Percentiles rank a stretch among this genome's conserved stretches.
phyloP scores from a whole-genome alignment of 92 coral and sea anemone genomes.

The Pocillopora meandrina region DNA sequence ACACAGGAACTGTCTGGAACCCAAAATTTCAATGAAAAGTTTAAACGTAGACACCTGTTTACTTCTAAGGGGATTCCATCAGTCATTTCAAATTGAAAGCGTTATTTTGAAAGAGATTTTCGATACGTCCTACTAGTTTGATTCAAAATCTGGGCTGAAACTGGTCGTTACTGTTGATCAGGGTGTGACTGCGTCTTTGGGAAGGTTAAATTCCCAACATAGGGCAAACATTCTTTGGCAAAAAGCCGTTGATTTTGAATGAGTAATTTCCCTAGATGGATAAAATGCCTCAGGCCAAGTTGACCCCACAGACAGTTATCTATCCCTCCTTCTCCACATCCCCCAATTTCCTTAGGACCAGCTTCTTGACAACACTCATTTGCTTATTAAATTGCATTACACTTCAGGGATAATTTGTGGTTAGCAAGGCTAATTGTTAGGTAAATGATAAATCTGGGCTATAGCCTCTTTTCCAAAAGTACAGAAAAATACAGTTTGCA shows the following conservation, averaged over 20 bases:
- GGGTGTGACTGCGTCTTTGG: neutral
- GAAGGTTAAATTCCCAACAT: neutral
- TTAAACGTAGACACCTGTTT: constrained; percentile 9
- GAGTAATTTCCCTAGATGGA: too few species aligned
- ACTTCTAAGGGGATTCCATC: constrained; percentile 7
- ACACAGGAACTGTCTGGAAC: constrained; percentile 30
- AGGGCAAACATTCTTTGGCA: neutral
- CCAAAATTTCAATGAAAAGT: constrained; percentile 4
- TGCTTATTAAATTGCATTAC: neutral
- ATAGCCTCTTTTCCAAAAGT: too few species aligned
- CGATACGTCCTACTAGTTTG: neutral
- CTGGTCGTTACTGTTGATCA: neutral
- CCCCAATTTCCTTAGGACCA: neutral
- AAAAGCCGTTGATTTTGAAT: neutral
- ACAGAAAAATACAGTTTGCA: too few species aligned
- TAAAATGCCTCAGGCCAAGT: neutral
- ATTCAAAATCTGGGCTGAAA: neutral
- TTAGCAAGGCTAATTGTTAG: too few species aligned
- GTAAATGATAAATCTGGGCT: too few species aligned
- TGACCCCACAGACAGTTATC: neutral
- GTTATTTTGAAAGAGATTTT: neutral
- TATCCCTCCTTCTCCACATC: constrained; percentile 23
- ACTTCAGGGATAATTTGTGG: neutral
- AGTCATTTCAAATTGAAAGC: neutral
- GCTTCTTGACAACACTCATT: neutral